Evolutionary conservation across 2,797 vertebrate species (phyloP).

Genomic region (Naso thynnoides): DNA sequence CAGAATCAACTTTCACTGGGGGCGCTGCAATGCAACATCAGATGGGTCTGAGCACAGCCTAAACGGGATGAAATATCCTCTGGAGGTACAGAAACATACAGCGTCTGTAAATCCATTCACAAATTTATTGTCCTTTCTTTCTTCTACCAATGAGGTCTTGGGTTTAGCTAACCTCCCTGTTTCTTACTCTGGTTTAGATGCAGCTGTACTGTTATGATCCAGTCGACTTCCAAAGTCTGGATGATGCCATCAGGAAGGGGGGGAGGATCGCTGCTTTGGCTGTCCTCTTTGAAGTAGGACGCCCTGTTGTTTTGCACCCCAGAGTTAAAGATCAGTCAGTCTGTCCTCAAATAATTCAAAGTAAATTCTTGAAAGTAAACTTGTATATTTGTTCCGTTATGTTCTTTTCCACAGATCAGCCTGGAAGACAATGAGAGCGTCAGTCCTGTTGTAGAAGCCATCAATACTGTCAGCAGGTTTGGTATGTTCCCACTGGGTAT

Average conservation of each 20-base stretch:
- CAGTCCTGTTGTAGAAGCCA: conserved; percentile 87
- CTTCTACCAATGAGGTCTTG: neutral
- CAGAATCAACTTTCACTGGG: conserved; percentile 96
- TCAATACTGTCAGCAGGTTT: conserved; percentile 92
- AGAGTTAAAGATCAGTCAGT: neutral
- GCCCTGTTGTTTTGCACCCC: neutral
- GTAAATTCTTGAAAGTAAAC: too few relatives aligned
- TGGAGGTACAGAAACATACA: conserved; percentile 87
- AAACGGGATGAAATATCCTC: conserved; percentile 93
- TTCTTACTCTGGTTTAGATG: conserved; percentile 85
- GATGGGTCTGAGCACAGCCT: conserved; percentile 97
- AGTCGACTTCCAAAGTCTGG: conserved; percentile 87
- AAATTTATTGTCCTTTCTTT: neutral
- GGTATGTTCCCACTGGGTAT: conserved; percentile 82
- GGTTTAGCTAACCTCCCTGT: neutral
- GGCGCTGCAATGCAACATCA: conserved; percentile 93
- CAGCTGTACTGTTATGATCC: conserved; percentile 93
- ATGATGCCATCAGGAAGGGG: conserved; percentile 89
- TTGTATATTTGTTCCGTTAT: neutral
- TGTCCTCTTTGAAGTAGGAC: conserved; percentile 92
- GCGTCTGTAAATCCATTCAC: neutral
- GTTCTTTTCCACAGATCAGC: conserved; percentile 85
- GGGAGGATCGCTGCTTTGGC: conserved; percentile 92
- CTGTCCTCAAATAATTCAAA: neutral
- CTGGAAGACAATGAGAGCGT: conserved; percentile 90